Evolutionary conservation across 1,140 invertebrate species (phyloP).

Genomic region (Euwallacea fornicatus): DNA sequence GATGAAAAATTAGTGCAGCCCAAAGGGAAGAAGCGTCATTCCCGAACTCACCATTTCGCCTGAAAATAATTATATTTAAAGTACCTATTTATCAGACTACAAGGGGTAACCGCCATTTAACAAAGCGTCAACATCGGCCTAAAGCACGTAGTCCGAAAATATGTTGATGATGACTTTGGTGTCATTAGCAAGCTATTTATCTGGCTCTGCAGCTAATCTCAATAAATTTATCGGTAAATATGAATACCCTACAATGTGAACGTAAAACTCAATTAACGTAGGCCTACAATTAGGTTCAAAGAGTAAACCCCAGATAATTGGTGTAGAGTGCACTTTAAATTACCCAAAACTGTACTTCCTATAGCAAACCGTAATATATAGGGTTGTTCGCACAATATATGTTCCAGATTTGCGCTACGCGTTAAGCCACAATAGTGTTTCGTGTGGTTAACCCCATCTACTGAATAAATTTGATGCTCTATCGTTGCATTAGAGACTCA

Average conservation of each 20-base stretch:
- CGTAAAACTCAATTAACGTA: conserved; percentile 14
- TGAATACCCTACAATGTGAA: background rate
- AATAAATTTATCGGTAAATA: background rate
- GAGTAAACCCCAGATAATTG: conserved; percentile 13
- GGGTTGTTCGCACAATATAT: conserved; percentile 2
- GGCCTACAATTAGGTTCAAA: conserved; percentile 6
- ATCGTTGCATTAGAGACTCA: background rate
- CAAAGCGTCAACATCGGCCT: too few species aligned
- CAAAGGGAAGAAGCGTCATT: too few species aligned
- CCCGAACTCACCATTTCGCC: too few species aligned
- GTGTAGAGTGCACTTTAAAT: conserved; percentile 12
- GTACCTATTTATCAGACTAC: too few species aligned
- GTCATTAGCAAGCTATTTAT: too few species aligned
- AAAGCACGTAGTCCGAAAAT: too few species aligned
- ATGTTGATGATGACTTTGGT: too few species aligned
- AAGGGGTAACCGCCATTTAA: too few species aligned
- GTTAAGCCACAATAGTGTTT: conserved; percentile 4
- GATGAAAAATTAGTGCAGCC: too few species aligned
- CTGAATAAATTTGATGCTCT: background rate
- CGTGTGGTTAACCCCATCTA: background rate
- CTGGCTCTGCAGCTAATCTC: background rate
- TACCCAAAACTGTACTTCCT: conserved; percentile 9
- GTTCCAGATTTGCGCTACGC: background rate
- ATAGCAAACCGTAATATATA: conserved; percentile 7
- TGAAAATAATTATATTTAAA: too few species aligned